Conservation (phyloP, 2,113 vertebrate species). For the Aldabrachelys gigantea region DNA sequence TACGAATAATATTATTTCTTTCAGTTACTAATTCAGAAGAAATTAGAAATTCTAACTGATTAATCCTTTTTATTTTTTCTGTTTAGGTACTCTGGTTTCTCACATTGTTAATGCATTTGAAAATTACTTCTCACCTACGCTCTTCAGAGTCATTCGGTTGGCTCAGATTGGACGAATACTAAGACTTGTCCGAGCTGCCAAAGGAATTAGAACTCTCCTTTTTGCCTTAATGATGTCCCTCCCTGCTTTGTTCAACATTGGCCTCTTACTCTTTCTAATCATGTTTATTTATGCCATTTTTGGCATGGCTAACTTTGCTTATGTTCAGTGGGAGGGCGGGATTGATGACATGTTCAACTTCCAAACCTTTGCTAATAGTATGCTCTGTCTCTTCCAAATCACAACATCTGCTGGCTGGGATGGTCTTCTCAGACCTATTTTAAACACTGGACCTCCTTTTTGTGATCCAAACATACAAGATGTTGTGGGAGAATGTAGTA, state of each 20-base stretch:
- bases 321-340: conserved; percentile 69
- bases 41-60: neutral
- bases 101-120: conserved; percentile 63
- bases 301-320: conserved; percentile 79
- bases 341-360: conserved; percentile 86
- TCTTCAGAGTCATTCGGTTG: conserved; percentile 81
- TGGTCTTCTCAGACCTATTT: conserved; percentile 80
- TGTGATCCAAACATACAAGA: conserved; percentile 67
- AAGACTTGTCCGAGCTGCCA: conserved; percentile 78
- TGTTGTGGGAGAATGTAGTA: conserved; percentile 73
- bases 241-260: conserved; percentile 83
- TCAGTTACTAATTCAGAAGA: neutral
- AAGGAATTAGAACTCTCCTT: conserved; percentile 80
- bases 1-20: neutral
- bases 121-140: conserved; percentile 73
- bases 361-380: conserved; percentile 82
- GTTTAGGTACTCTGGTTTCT: conserved; percentile 73
- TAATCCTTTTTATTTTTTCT: neutral
- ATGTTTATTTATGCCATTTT: conserved; percentile 87
- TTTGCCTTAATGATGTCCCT: conserved; percentile 86
- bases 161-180: conserved; percentile 79
- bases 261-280: conserved; percentile 82
- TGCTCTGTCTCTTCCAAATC: conserved; percentile 85
- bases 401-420: conserved; percentile 84
- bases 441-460: conserved; percentile 78